Evolutionary conservation across 2,113 vertebrate genomes (phyloP).

Genomic region (Megaleporinus macrocephalus): DNA sequence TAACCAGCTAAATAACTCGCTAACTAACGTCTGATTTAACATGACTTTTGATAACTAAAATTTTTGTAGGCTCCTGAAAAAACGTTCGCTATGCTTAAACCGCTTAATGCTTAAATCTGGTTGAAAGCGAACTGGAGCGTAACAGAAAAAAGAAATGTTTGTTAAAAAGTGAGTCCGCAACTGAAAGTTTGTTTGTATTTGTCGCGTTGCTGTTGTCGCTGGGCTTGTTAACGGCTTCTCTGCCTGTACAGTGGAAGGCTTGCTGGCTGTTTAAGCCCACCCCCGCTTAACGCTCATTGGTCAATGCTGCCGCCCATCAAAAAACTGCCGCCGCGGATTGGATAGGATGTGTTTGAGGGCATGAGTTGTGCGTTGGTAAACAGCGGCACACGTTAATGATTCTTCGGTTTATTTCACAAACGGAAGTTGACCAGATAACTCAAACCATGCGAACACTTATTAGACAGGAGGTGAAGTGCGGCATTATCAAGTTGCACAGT

Average conservation of each 20-base stretch:
- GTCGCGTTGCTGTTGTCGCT: not conserved
- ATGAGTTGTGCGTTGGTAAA: conserved; percentile 12
- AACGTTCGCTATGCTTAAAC: no score
- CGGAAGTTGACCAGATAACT: no score
- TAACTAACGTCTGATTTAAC: no score
- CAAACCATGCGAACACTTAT: no score
- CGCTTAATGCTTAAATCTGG: no score
- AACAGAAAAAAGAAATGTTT: not conserved
- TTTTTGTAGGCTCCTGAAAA: no score
- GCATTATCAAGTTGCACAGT: no score
- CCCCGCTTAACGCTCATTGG: conserved; percentile 51
- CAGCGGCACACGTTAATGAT: not conserved
- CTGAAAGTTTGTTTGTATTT: not conserved
- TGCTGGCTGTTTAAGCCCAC: conserved; percentile 23
- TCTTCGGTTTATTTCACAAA: no score
- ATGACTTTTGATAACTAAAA: no score
- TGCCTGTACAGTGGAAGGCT: not conserved
- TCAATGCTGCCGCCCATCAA: not conserved
- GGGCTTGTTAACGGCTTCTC: not conserved
- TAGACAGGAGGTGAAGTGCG: no score
- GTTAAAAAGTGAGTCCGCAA: not conserved
- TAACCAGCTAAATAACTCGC: no score
- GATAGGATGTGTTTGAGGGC: not conserved
- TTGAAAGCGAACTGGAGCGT: no score
- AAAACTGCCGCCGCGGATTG: conserved; percentile 1